phyloP scores from a whole-genome alignment of 1,140 invertebrate genomes.

The Mactra quadrangularis region DNA sequence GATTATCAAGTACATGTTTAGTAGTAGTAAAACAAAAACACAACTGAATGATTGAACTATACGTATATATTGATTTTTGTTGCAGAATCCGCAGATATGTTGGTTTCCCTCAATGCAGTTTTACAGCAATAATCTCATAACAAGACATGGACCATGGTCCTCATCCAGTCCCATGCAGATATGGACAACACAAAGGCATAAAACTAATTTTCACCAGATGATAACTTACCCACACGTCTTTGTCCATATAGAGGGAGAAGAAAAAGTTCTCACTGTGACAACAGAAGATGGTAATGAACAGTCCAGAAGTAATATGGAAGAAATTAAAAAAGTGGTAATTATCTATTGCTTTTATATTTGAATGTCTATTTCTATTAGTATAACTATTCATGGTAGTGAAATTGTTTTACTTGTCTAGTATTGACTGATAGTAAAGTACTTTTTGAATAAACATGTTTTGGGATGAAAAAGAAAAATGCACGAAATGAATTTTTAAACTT shows the following conservation, averaged over 20 bases:
- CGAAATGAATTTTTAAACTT: too few relatives aligned
- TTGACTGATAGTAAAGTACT: too few relatives aligned
- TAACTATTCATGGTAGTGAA: too few relatives aligned
- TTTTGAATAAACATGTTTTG: too few relatives aligned
- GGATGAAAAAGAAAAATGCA: too few relatives aligned
- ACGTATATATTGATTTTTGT: too few relatives aligned
- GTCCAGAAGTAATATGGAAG: constrained; percentile 75
- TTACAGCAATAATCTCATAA: constrained; percentile 68
- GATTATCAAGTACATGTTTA: too few relatives aligned
- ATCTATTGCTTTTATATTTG: too few relatives aligned
- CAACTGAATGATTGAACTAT: too few relatives aligned
- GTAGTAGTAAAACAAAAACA: too few relatives aligned
- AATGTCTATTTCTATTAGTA: too few relatives aligned
- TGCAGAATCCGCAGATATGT: constrained; percentile 74
- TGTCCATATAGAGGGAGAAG: constrained; percentile 76
- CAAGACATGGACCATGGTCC: constrained; percentile 39
- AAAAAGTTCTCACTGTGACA: constrained; percentile 73
- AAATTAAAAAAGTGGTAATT: constrained; percentile 73
- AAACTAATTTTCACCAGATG: neutral
- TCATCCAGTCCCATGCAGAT: constrained; percentile 55
- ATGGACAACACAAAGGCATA: constrained; percentile 50
- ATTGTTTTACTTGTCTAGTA: too few relatives aligned
- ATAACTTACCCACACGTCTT: constrained; percentile 68
- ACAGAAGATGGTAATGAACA: constrained; percentile 78
- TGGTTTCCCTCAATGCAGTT: constrained; percentile 75